These are phyloP conservation scores for Tor tambroides DNA, from an alignment of 2,113 vertebrate genomes.

Conservation along the genomic window DNA sequence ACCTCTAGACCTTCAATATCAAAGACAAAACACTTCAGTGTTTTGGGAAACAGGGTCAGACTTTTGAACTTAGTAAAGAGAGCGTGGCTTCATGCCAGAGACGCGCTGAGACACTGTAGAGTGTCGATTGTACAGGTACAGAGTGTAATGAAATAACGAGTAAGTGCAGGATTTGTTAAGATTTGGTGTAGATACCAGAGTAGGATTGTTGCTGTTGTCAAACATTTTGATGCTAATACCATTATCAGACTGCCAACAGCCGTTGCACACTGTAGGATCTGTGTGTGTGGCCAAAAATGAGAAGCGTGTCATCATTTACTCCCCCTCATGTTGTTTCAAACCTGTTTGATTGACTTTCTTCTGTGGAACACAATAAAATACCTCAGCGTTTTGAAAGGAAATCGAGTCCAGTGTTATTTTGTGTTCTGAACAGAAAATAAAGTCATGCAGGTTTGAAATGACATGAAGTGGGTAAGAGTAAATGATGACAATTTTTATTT, in stretches of 20 bases:
- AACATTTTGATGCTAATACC: not conserved
- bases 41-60: constrained; percentile 52
- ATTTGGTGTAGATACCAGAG: not conserved
- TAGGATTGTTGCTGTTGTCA: not conserved
- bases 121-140: constrained; percentile 4
- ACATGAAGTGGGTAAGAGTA: not conserved
- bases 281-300: not conserved
- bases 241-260: not conserved
- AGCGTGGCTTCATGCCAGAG: constrained; percentile 14
- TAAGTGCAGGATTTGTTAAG: not conserved
- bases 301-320: not conserved
- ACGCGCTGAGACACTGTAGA: not conserved
- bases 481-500: not conserved
- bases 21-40: constrained; percentile 46
- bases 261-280: not conserved
- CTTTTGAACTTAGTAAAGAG: constrained; percentile 37
- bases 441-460: not conserved
- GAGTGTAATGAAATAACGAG: not conserved
- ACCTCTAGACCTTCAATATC: constrained; percentile 28
- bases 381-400: not conserved
- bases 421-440: not conserved
- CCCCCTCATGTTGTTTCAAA: not conserved
- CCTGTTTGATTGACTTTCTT: not conserved
- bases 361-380: not conserved
- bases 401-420: not conserved